Percentiles rank a stretch among this genome's conserved stretches.
phyloP scores from a whole-genome alignment of 2,113 vertebrate genomes.

The Fukomys damarensis region DNA sequence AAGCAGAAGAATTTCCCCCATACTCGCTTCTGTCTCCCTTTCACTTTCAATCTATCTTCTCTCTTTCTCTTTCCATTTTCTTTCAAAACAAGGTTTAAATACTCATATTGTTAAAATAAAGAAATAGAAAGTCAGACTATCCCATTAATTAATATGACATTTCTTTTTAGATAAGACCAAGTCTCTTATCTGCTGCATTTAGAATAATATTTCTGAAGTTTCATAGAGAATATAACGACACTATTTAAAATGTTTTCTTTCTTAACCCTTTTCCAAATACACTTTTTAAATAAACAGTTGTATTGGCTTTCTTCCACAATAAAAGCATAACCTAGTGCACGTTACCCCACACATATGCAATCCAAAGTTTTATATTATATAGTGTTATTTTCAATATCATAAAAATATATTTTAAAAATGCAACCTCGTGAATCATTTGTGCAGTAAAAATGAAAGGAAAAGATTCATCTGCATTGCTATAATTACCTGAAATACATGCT shows the following conservation, averaged over 20 bases:
- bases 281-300: conserved; percentile 9
- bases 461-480: not conserved
- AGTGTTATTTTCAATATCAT: not conserved
- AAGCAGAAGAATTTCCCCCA: conserved; percentile 83
- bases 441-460: not conserved
- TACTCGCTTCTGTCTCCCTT: conserved; percentile 60
- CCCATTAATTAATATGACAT: not conserved
- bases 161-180: conserved; percentile 7
- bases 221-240: conserved; percentile 24
- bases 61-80: not conserved
- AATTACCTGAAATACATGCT: not conserved
- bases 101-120: conserved; percentile 76
- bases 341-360: not conserved
- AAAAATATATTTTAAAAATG: conserved; percentile 42
- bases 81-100: conserved; percentile 82
- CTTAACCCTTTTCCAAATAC: conserved; percentile 14
- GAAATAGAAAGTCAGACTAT: not conserved
- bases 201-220: not conserved
- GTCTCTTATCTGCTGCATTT: not conserved
- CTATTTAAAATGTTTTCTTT: conserved; percentile 41
- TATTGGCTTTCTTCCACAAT: not conserved
- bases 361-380: not conserved
- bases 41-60: conserved; percentile 40
- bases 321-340: not conserved
- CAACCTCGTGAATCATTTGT: not conserved